Conservation (phyloP, 2,888 invertebrate species). For the Plagiodera versicolora region DNA sequence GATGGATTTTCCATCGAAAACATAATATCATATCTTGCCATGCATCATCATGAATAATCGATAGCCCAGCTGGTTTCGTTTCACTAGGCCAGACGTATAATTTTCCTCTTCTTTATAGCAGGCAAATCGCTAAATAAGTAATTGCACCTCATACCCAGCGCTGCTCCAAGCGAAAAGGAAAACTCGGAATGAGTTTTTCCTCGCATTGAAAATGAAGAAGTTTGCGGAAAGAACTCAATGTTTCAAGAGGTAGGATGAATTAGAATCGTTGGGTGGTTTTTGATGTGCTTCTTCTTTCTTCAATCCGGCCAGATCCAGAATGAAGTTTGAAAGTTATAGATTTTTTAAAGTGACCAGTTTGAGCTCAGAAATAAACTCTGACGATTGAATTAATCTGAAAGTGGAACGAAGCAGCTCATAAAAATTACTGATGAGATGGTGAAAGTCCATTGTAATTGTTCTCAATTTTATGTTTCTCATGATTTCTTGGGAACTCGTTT, state of each 20-base stretch:
- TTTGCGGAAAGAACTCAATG: background rate
- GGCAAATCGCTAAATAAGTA: conserved; percentile 13
- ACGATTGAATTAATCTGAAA: too few relatives aligned
- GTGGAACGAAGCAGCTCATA: too few relatives aligned
- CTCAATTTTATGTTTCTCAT: too few relatives aligned
- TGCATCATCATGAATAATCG: conserved; percentile 12
- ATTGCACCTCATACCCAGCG: background rate
- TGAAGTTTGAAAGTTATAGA: too few relatives aligned
- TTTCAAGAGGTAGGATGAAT: background rate
- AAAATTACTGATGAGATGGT: too few relatives aligned
- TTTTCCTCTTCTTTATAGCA: conserved; percentile 6
- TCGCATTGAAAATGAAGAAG: background rate
- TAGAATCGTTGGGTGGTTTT: background rate
- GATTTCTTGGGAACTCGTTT: too few relatives aligned
- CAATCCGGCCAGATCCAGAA: too few relatives aligned
- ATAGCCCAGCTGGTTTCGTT: conserved; percentile 7
- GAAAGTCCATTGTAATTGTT: too few relatives aligned
- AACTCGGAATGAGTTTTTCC: background rate
- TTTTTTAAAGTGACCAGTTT: too few relatives aligned
- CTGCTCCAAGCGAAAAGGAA: background rate
- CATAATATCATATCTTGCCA: background rate
- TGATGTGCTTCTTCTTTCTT: too few relatives aligned
- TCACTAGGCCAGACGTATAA: conserved; percentile 14
- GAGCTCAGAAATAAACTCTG: too few relatives aligned
- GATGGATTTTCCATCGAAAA: background rate